Evolutionary conservation across 2,113 vertebrate species (phyloP), one percentile per base, ranked within the genome.

Genomic region (Picathartes gymnocephalus): DNA sequence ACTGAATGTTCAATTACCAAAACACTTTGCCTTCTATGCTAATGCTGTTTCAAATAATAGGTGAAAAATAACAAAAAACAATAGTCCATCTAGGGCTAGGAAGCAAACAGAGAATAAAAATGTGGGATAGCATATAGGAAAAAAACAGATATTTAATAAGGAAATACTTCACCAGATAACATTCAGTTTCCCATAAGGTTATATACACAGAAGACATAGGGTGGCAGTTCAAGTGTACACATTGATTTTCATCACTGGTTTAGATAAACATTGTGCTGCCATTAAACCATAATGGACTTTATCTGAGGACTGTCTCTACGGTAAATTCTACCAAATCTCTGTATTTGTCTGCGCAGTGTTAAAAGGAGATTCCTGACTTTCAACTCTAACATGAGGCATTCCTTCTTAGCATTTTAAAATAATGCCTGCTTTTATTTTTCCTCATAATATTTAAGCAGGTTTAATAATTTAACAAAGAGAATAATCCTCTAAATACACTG

Each of bases 371-470:
- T 86, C 7, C 56, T 72, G 64, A 56, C 64, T 83, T 81, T 81
- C 64, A 95, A 69, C 24, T 15, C 35, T 56, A 69, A 47, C 17
- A 53, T 2, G 15, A 87, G 22, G 25, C 31, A 58, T 64, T 87
- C 15, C 10, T 57, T 79, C 76, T 74, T 16, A 89, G 24, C 33
- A 70, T 95, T 95, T 94, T 70, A 76, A 90, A 95, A 90, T 81
- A 84, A 72, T 27, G n/a, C 5, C 8, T 11, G 24, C 33, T 94
- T 66, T 89, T 50, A 50, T 65, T 87, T 95, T 88, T 50, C 48
- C 81, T 44, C 51, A 76, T 79, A 83, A 53, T 90, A 86, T 94
- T 95, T 92, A 81, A 95, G 50, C 30, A 70, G n/a, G 42, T 74
- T 86, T 57, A 91, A 96, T 88, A 79, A 95, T 88, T 93, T 62